Conservation (phyloP, 2,113 vertebrate species). For the Cyphomyrus discorhynchus region DNA sequence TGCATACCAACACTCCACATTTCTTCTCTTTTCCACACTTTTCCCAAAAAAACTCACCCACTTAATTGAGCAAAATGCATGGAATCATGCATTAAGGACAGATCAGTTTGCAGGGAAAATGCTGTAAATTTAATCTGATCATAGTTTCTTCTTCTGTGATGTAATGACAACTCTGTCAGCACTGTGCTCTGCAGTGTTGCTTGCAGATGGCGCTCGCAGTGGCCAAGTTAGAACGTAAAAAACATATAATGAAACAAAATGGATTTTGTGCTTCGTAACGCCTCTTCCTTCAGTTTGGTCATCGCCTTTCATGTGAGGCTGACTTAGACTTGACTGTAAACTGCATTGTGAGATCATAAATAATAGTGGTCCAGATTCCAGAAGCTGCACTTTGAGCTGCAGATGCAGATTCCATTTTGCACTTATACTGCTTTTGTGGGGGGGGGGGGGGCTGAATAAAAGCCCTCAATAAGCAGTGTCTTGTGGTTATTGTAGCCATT, state of each 20-base stretch:
- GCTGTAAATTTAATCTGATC: neutral
- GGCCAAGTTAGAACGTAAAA: neutral
- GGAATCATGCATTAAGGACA: neutral
- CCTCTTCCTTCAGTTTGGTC: neutral
- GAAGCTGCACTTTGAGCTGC: neutral
- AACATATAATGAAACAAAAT: neutral
- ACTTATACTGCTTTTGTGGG: neutral
- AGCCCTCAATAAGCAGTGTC: neutral
- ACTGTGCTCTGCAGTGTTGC: neutral
- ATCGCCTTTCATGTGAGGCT: neutral
- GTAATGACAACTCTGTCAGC: neutral
- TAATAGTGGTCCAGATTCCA: neutral
- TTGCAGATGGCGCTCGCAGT: neutral
- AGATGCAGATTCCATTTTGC: neutral
- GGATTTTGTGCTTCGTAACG: neutral
- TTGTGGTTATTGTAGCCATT: neutral
- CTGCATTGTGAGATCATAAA: neutral
- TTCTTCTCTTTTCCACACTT: neutral
- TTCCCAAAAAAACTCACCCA: neutral
- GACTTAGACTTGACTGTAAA: neutral
- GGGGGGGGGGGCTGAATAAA: neutral
- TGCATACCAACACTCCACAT: neutral
- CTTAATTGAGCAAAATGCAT: neutral
- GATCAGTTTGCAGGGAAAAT: neutral
- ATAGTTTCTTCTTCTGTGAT: neutral